Evolutionary conservation across 2,113 vertebrate genomes (phyloP).

Genomic region (Leuciscus idus): DNA sequence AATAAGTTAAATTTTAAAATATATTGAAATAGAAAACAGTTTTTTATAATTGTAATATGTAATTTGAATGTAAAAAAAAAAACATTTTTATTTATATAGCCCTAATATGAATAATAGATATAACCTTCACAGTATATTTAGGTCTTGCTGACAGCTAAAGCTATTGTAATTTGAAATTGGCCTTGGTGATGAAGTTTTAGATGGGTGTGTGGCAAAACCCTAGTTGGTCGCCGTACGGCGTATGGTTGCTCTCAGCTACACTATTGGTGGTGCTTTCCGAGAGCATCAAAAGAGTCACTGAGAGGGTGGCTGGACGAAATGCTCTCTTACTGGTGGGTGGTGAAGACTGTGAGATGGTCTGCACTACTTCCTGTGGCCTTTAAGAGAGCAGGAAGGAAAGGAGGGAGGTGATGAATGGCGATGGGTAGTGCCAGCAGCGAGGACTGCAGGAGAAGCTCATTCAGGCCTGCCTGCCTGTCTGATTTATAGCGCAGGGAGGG

Average conservation of each 20-base stretch:
- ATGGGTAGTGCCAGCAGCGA: conserved; percentile 75
- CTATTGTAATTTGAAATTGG: neutral
- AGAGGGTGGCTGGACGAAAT: conserved; percentile 42
- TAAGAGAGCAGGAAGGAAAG: conserved; percentile 41
- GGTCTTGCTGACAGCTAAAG: neutral
- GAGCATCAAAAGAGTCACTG: neutral
- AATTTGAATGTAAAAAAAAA: too few relatives aligned
- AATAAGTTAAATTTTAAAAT: too few relatives aligned
- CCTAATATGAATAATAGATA: too few relatives aligned
- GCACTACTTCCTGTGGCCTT: conserved; percentile 34
- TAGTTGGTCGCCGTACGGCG: too few relatives aligned
- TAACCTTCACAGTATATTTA: neutral
- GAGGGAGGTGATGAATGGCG: conserved; percentile 75
- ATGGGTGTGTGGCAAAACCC: neutral
- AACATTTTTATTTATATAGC: too few relatives aligned
- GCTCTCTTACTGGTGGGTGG: conserved; percentile 39
- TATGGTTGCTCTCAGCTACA: neutral
- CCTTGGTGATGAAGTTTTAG: neutral
- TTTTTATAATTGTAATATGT: too few relatives aligned
- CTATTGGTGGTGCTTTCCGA: neutral
- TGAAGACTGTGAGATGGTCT: conserved; percentile 56
- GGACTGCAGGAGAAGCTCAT: conserved; percentile 76
- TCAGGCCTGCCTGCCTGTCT: conserved; percentile 74
- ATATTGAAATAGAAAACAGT: too few relatives aligned
- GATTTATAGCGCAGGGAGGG: conserved; percentile 77